Percentiles rank a stretch among this genome's conserved stretches.
These are phyloP conservation scores for Actinopyga echinites DNA, from an alignment of 53 echinoderm and acorn worm genomes.

Conservation along the genomic window DNA sequence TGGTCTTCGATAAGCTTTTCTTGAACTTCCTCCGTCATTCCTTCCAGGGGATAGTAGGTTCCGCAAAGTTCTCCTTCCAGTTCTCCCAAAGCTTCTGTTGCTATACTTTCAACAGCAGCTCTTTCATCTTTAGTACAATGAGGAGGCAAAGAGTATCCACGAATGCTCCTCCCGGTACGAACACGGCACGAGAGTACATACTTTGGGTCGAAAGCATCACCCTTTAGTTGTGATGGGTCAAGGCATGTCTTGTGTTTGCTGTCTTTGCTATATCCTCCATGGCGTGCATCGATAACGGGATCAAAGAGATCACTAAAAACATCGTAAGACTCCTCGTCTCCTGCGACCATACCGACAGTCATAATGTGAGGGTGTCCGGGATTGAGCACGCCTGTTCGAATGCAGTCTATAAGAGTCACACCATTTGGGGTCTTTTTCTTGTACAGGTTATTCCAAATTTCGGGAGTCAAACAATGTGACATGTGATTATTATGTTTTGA, in stretches of 20 bases:
- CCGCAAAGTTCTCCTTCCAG: slow-evolving; percentile 75
- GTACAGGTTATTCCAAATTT: slow-evolving; percentile 87
- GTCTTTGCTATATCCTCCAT: slow-evolving; percentile 84
- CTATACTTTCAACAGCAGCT: slow-evolving; percentile 79
- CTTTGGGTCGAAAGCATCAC: slow-evolving; percentile 81
- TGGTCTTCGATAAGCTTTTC: slow-evolving; percentile 89
- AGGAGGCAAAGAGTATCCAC: slow-evolving; percentile 80
- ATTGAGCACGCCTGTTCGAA: slow-evolving; percentile 80
- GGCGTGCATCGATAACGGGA: slow-evolving; percentile 90
- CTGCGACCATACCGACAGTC: slow-evolving; percentile 94
- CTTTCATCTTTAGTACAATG: slow-evolving; percentile 79
- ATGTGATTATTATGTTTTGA: slow-evolving; percentile 94
- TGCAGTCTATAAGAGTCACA: slow-evolving; percentile 66
- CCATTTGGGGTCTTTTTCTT: slow-evolving; percentile 83
- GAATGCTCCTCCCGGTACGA: slow-evolving; percentile 88
- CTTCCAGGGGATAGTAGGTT: slow-evolving; percentile 95
- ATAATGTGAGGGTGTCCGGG: slow-evolving; percentile 98
- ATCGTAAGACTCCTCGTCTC: slow-evolving; percentile 91
- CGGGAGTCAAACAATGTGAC: slow-evolving; percentile 85
- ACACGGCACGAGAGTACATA: slow-evolving; percentile 95
- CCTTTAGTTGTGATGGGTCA: slow-evolving; percentile 69
- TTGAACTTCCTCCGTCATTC: slow-evolving; percentile 88
- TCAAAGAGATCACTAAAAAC: slow-evolving; percentile 79
- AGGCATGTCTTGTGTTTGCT: slow-evolving; percentile 81
- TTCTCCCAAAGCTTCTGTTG: slow-evolving; percentile 65